phyloP scores from a whole-genome alignment of 2,797 vertebrate genomes.

The Mallotus villosus region DNA sequence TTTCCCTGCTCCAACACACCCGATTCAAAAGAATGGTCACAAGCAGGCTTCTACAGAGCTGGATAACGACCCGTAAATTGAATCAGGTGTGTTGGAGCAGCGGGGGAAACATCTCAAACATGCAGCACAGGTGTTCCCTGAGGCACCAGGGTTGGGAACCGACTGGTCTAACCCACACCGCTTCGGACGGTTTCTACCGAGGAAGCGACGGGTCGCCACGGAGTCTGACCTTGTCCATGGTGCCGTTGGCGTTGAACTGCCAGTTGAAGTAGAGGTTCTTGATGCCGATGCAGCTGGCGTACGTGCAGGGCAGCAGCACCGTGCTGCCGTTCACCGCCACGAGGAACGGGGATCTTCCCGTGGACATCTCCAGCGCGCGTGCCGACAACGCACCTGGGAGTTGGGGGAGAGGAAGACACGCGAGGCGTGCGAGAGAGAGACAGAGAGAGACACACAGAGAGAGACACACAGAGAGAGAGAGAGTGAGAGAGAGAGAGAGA shows the following conservation, averaged over 20 bases:
- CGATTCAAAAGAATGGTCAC: no score
- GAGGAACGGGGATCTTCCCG: slow-evolving; percentile 86
- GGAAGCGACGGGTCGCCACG: not conserved
- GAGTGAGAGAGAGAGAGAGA: no score
- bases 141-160: no score
- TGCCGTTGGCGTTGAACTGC: slow-evolving; percentile 83
- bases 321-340: slow-evolving; percentile 88
- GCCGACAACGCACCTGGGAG: slow-evolving; percentile 73
- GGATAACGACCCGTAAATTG: no score
- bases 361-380: slow-evolving; percentile 83
- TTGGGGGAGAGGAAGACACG: not conserved
- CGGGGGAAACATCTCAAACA: no score
- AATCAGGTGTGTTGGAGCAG: no score
- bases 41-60: no score
- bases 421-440: not conserved
- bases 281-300: slow-evolving; percentile 89
- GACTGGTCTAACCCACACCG: no score
- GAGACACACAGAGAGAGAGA: no score
- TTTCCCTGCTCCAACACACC: no score
- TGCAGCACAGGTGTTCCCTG: no score
- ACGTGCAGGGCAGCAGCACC: slow-evolving; percentile 85
- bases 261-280: slow-evolving; percentile 85
- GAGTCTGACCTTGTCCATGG: slow-evolving; percentile 63
- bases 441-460: not conserved
- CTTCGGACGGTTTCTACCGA: not conserved